A percentile compares a stretch with the other conserved stretches of the same genome.
These are phyloP conservation scores for Chlorocebus sabaeus DNA, from an alignment of 2,113 vertebrate species.

Conservation along the genomic window DNA sequence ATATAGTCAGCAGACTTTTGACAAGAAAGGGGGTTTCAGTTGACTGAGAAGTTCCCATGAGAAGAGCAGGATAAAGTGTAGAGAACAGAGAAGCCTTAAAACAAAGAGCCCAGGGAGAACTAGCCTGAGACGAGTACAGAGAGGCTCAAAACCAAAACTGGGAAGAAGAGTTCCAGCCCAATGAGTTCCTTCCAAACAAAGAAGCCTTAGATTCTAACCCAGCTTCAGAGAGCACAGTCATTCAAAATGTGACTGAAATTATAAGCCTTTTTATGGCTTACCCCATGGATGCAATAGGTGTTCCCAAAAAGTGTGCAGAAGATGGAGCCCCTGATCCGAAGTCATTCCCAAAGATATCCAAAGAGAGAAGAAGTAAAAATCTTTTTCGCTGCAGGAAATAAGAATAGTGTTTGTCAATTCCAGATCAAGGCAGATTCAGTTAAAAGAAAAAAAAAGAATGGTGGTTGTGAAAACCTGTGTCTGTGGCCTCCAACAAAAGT, in stretches of 20 bases:
- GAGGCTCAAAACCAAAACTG: not conserved
- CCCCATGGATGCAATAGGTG: not conserved
- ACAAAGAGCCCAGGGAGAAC: not conserved
- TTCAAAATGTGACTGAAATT: not conserved
- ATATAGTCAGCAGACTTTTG: not conserved
- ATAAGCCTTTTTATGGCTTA: not conserved
- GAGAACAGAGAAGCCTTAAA: not conserved
- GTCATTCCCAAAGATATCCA: not conserved
- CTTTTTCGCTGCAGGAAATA: not conserved
- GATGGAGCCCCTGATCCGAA: not conserved
- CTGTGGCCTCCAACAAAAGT: not conserved
- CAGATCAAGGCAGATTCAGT: no score
- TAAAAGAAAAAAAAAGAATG: no score
- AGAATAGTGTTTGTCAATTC: not conserved
- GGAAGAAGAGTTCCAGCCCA: not conserved
- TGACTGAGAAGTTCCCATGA: not conserved
- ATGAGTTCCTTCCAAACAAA: not conserved
- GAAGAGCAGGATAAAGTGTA: not conserved
- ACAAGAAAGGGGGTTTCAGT: not conserved
- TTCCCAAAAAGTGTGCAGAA: not conserved
- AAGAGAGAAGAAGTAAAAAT: not conserved
- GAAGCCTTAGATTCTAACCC: not conserved
- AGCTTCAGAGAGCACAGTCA: not conserved
- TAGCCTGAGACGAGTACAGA: not conserved
- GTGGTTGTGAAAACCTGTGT: not conserved